Evolutionary conservation across 2,888 invertebrate genomes (phyloP), one percentile per base, ranked within the genome.

Genomic region (Carterocephalus palaemon): DNA sequence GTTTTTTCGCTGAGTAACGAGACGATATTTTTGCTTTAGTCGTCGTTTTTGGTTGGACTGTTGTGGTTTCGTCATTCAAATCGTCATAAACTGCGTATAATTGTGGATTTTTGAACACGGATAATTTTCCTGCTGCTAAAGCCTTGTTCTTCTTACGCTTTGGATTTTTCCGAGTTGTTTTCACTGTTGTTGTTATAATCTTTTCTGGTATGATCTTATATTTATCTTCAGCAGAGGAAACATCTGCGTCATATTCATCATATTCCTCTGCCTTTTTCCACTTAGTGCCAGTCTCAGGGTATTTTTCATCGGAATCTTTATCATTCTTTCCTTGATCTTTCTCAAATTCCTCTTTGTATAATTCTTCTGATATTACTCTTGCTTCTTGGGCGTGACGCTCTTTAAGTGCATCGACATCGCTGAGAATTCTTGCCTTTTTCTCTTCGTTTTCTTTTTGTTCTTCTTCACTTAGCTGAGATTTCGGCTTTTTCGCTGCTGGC

Each of bases 401-500:
- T 62, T 84, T 86, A 7, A 86, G 55, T 26, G 78, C 75, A 45
- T 86, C 85, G 3, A 86, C 83, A 42, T 70, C 70, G 8, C 68
- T 67, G 23, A 86, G 59, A 49, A 86, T 75, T 43, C 64, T 70
- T 2, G 72, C 66, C 56, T 84, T 84, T 46, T 67, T 80, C 1
- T 64, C 73, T 59, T 83, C 83, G 37, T 59, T 77, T 59, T 80
- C 78, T 41, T 46, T 67, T 32, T 64, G 64, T 23, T 78, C 76
- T 23, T 70, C 69, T 9, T 68, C 64, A 3, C 49, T 43, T 9
- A 53, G n/a, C 28, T 46, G 17, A 9, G 43, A 31, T 17, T 47
- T 36, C 5, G 24, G 20, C 26, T 46, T 55, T 6, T 29, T 31
- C n/a, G n/a, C n/a, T n/a, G n/a, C n/a, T 32, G 17, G 15, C n/a